phyloP scores from a whole-genome alignment of 2,113 vertebrate species.

The Panurus biarmicus region DNA sequence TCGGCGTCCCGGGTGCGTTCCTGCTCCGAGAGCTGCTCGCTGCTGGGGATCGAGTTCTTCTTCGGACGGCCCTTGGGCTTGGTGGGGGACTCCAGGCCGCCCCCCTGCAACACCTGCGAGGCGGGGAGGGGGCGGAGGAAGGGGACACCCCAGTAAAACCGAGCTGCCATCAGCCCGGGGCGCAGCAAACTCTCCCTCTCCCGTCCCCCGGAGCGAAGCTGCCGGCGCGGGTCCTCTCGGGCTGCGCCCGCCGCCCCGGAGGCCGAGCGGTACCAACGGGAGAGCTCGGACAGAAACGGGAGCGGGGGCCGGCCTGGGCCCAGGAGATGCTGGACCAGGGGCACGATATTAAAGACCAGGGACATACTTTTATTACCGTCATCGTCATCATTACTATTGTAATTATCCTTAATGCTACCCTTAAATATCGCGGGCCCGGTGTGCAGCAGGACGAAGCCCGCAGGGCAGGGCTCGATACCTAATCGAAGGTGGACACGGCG shows the following conservation, averaged over 20 bases:
- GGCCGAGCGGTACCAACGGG: neutral
- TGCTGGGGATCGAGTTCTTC: constrained; percentile 96
- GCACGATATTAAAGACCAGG: neutral
- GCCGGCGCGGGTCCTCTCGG: neutral
- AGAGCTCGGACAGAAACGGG: neutral
- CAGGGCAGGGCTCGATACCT: neutral
- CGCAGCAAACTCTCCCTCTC: too few species aligned
- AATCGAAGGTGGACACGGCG: neutral
- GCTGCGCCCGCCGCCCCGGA: neutral
- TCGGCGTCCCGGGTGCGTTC: constrained; percentile 80
- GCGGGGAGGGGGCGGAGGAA: neutral
- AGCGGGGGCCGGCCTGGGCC: too few species aligned
- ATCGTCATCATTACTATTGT: neutral
- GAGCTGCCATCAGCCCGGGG: neutral
- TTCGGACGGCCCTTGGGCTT: constrained; percentile 97
- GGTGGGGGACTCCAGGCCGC: constrained; percentile 93
- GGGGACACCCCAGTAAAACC: neutral
- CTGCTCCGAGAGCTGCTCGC: constrained; percentile 93
- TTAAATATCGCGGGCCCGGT: neutral
- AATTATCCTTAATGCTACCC: too few species aligned
- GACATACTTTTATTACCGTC: neutral
- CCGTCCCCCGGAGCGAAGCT: neutral
- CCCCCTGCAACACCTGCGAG: constrained; percentile 89
- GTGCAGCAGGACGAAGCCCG: neutral
- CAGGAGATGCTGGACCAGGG: neutral